Evolutionary conservation across 2,113 vertebrate genomes (phyloP).

Genomic region (Leptocoma aspasia): DNA sequence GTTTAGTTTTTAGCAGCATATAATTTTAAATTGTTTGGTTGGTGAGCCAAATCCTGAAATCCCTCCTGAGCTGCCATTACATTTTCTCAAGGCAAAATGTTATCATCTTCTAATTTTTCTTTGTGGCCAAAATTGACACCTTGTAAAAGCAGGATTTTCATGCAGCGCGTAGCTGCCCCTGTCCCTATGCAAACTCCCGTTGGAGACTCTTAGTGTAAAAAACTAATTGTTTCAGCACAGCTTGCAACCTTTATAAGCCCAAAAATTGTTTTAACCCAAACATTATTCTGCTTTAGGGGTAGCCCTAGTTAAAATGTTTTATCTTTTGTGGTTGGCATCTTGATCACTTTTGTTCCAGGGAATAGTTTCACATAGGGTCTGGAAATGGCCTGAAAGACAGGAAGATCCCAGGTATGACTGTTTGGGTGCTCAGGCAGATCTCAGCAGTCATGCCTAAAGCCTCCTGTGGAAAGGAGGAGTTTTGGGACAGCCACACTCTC

Average conservation of each 20-base stretch:
- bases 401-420: not conserved
- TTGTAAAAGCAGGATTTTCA: not conserved
- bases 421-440: not conserved
- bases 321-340: not conserved
- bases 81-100: not conserved
- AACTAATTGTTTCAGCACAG: not conserved
- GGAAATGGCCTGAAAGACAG: not conserved
- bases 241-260: not conserved
- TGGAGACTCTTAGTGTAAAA: not conserved
- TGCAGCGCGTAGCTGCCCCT: not conserved
- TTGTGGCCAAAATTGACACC: not conserved
- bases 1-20: not conserved
- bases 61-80: not conserved
- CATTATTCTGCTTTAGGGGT: not conserved
- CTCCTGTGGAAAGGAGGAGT: not conserved
- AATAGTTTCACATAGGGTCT: not conserved
- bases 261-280: not conserved
- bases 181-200: not conserved
- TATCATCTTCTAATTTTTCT: not conserved
- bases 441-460: not conserved
- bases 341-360: not conserved
- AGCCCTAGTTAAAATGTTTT: not conserved
- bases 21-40: not conserved
- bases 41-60: not conserved
- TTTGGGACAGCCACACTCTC: not conserved